Evolutionary conservation across 1,140 invertebrate genomes (phyloP).

Genomic region (Aphidius gifuensis): DNA sequence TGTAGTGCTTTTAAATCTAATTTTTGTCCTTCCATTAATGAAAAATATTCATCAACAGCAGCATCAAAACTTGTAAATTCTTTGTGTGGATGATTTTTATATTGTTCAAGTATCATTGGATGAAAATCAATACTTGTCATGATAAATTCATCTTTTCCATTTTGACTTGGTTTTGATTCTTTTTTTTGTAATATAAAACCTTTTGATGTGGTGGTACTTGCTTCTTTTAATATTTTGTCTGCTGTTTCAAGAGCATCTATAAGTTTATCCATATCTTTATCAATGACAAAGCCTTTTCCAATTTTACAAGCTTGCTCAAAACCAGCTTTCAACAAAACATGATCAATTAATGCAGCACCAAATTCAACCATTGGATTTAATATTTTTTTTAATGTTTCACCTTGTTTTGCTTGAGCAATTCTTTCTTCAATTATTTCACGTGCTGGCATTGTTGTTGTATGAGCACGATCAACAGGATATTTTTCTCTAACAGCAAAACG

Average conservation of each 20-base stretch:
- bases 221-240: constrained; percentile 62
- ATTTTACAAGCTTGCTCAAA: constrained; percentile 61
- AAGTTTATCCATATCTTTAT: constrained; percentile 66
- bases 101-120: constrained; percentile 76
- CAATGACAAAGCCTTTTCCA: constrained; percentile 66
- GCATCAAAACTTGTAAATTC: constrained; percentile 80
- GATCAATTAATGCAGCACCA: constrained; percentile 88
- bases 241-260: constrained; percentile 69
- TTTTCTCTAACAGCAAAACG: constrained; percentile 68
- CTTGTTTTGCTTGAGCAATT: constrained; percentile 62
- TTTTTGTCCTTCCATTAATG: constrained; percentile 91
- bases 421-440: constrained; percentile 59
- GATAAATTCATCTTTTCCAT: constrained; percentile 63
- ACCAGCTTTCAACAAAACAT: constrained; percentile 72
- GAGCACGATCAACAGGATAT: constrained; percentile 79
- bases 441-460: constrained; percentile 59
- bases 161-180: constrained; percentile 66
- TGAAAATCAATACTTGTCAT: constrained; percentile 89
- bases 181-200: constrained; percentile 86
- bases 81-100: constrained; percentile 59
- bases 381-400: constrained; percentile 81
- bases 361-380: constrained; percentile 82
- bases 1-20: constrained; percentile 88
- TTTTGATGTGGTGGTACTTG: constrained; percentile 57
- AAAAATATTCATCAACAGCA: constrained; percentile 96